These are phyloP conservation scores for Chelidonichthys spinosus DNA, from an alignment of 2,797 vertebrate genomes.

Conservation along the genomic window DNA sequence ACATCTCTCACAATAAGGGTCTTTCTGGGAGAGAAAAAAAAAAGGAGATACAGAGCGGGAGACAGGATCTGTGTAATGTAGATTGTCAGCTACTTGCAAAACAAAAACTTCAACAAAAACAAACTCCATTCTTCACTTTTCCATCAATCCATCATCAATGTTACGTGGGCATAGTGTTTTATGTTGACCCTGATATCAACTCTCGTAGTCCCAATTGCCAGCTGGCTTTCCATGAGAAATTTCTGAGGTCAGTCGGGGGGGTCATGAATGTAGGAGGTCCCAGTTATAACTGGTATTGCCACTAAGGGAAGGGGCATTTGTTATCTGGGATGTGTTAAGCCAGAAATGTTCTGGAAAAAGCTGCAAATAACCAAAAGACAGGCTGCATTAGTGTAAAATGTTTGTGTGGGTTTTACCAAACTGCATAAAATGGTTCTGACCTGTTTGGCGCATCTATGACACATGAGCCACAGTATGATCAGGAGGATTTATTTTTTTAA, in stretches of 20 bases:
- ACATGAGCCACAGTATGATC: neutral
- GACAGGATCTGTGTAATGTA: slow-evolving; percentile 28
- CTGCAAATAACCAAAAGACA: neutral
- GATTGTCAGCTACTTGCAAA: slow-evolving; percentile 20
- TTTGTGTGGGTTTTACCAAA: neutral
- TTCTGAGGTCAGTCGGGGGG: slow-evolving; percentile 35
- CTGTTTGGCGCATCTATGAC: neutral
- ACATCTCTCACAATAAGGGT: slow-evolving; percentile 43
- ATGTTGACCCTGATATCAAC: slow-evolving; percentile 40
- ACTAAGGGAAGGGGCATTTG: slow-evolving; percentile 2
- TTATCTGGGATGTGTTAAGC: slow-evolving; percentile 4
- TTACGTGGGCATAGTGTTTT: slow-evolving; percentile 32
- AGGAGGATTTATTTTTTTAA: slow-evolving; percentile 1
- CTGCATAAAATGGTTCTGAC: neutral
- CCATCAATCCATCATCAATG: slow-evolving; percentile 35
- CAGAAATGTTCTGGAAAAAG: slow-evolving; percentile 1
- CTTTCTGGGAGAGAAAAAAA: slow-evolving; percentile 19
- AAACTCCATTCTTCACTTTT: slow-evolving; percentile 22
- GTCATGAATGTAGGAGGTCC: slow-evolving; percentile 59
- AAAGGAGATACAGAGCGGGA: slow-evolving; percentile 16
- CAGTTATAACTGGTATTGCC: neutral
- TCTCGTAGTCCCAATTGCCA: slow-evolving; percentile 40
- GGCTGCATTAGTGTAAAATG: neutral
- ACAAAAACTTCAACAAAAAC: slow-evolving; percentile 12
- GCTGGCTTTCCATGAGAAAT: slow-evolving; percentile 38